Evolutionary conservation across 2,113 vertebrate species (phyloP), one percentile per base, ranked within the genome.

Genomic region (Protobothrops mucrosquamatus): DNA sequence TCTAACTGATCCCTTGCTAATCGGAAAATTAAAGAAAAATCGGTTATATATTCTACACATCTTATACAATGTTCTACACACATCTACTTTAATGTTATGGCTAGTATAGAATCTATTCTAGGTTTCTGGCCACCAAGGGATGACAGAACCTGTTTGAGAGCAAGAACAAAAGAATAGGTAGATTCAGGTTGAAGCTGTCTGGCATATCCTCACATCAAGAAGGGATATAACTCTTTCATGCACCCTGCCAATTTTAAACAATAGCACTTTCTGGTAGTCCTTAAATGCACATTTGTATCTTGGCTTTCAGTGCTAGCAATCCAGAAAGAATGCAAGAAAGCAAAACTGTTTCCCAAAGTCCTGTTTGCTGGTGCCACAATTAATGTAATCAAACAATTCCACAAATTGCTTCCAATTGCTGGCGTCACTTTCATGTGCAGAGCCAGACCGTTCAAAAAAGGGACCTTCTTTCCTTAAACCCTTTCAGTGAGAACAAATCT

Each of bases 341-440:
- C 96, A 96, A 95, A 96, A 97, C 96, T 95, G 95, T 97, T 98
- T 98, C 97, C 97, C 97, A 98, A 98, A 98, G 97, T 96, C 95
- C 95, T 96, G 96, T 97, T 95, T 94, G 92, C 87, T 97, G 95
- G 97, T 97, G 97, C 97, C 94, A 96, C 97, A 96, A 97, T 97
- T 94, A 97, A 98, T 96, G 97, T 91, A 96, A 97, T 98, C 98
- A 98, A 98, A 98, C 97, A 97, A 97, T 97, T 97, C 95, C 91
- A 96, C 96, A 97, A 97, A 98, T 97, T 97, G 96, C 97, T 97
- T 98, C 97, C 98, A 97, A 98, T 98, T 96, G 97, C 97, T 97
- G 97, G 97, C 92, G 95, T 96, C 94, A 95, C 98, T 98, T 98
- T 98, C 97, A 98, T 97, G 98, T 97, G 89, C 94, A 95, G 93